These are phyloP conservation scores for Ophion obscuratus DNA, from an alignment of 2,888 invertebrate genomes.

Conservation along the genomic window DNA sequence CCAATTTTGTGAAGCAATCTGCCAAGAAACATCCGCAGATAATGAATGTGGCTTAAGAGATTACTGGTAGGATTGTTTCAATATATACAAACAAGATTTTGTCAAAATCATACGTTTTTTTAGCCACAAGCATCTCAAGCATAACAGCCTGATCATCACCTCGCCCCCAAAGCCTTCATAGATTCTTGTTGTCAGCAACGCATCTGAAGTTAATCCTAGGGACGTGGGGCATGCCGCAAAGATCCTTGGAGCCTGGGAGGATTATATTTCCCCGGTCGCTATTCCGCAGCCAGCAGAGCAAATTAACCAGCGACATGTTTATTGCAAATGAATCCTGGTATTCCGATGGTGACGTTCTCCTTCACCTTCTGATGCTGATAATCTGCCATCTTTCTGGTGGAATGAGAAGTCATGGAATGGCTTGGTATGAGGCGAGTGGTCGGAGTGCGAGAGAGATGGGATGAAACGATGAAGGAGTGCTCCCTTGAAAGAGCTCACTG, in stretches of 20 bases:
- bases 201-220: constrained; percentile 26
- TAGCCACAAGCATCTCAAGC: neutral
- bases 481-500: constrained; percentile 42
- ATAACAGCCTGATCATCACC: neutral
- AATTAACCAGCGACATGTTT: constrained; percentile 83
- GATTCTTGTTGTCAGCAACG: constrained; percentile 19
- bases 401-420: constrained; percentile 22
- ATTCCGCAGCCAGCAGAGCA: constrained; percentile 59
- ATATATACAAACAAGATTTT: neutral
- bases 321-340: constrained; percentile 83
- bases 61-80: neutral
- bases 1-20: too few species aligned
- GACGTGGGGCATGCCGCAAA: constrained; percentile 33
- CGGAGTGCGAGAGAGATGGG: constrained; percentile 51
- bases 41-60: too few species aligned
- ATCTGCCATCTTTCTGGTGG: constrained; percentile 28
- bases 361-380: constrained; percentile 47
- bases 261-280: constrained; percentile 56
- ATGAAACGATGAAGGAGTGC: constrained; percentile 58
- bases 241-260: constrained; percentile 19
- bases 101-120: too few species aligned
- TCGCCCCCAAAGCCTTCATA: constrained; percentile 3
- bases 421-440: constrained; percentile 53
- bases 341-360: constrained; percentile 42
- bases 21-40: too few species aligned